These are phyloP conservation scores for Notothenia coriiceps DNA, from an alignment of 2,113 vertebrate species.

Conservation along the genomic window DNA sequence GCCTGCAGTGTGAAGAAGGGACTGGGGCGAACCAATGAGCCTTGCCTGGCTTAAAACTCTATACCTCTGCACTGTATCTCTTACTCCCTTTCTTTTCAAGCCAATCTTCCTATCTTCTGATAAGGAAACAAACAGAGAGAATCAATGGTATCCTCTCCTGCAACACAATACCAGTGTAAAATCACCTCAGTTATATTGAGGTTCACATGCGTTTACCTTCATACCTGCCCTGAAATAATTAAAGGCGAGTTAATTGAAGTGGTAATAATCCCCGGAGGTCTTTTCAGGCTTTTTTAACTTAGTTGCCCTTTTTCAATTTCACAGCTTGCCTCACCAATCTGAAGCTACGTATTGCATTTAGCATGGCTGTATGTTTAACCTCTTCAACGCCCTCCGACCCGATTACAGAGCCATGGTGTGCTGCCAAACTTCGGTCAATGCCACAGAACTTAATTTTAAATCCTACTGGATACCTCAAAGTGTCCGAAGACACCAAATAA, in stretches of 20 bases:
- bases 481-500: neutral
- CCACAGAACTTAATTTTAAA: neutral
- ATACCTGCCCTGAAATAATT: constrained; percentile 62
- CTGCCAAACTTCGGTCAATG: constrained; percentile 10
- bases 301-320: constrained; percentile 64
- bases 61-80: constrained; percentile 32
- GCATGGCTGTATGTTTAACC: constrained; percentile 47
- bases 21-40: constrained; percentile 58
- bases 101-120: constrained; percentile 47
- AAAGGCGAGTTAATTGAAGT: constrained; percentile 68
- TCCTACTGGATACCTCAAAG: neutral
- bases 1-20: constrained; percentile 64
- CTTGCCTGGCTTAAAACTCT: constrained; percentile 56
- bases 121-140: constrained; percentile 39
- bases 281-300: constrained; percentile 59
- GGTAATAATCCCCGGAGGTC: constrained; percentile 63
- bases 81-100: constrained; percentile 39
- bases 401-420: neutral
- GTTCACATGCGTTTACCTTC: constrained; percentile 25
- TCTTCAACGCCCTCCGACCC: constrained; percentile 17
- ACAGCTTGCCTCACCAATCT: constrained; percentile 67
- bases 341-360: constrained; percentile 54
- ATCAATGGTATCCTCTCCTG: constrained; percentile 21
- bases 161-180: constrained; percentile 20
- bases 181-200: constrained; percentile 9